Percentiles rank a stretch among this genome's conserved stretches.
Conservation (phyloP, 53 echinoderm and acorn worm species). For the Luidia sarsii region DNA sequence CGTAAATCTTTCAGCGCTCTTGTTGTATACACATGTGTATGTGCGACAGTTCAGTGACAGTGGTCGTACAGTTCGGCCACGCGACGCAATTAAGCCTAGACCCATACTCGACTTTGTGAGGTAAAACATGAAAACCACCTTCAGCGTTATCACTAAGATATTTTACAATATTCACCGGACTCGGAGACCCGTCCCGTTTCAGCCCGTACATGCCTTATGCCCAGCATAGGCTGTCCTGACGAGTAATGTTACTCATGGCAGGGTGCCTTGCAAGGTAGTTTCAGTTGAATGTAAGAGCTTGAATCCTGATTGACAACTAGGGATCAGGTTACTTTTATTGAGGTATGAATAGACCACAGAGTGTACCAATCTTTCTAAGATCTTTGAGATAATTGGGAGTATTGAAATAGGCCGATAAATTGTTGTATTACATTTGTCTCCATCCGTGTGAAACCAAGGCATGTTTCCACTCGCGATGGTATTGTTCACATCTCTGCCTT, state of each 20-base stretch:
- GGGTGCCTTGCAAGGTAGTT: slow-evolving; percentile 4
- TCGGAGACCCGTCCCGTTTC: not conserved
- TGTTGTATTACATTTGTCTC: not conserved
- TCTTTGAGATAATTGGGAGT: slow-evolving; percentile 23
- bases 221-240: too few relatives aligned
- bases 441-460: slow-evolving; percentile 6
- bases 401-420: slow-evolving; percentile 15
- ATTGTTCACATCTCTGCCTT: slow-evolving; percentile 8
- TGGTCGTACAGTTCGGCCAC: too few relatives aligned
- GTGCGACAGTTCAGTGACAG: too few relatives aligned
- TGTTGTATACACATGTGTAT: too few relatives aligned
- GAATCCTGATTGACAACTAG: slow-evolving; percentile 11
- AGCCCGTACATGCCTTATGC: too few relatives aligned
- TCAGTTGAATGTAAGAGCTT: slow-evolving; percentile 11
- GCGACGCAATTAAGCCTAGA: too few relatives aligned
- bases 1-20: too few relatives aligned
- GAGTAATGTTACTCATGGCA: slow-evolving; percentile 12
- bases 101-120: too few relatives aligned
- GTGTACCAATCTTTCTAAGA: slow-evolving; percentile 31
- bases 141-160: too few relatives aligned
- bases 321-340: slow-evolving; percentile 18
- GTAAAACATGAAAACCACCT: too few relatives aligned
- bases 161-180: slow-evolving; percentile 16
- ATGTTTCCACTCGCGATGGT: slow-evolving; percentile 18
- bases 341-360: not conserved